A percentile compares a stretch with the other conserved stretches of the same genome.
Conservation (phyloP, 2,888 invertebrate species). For the Coleophora deauratella region DNA sequence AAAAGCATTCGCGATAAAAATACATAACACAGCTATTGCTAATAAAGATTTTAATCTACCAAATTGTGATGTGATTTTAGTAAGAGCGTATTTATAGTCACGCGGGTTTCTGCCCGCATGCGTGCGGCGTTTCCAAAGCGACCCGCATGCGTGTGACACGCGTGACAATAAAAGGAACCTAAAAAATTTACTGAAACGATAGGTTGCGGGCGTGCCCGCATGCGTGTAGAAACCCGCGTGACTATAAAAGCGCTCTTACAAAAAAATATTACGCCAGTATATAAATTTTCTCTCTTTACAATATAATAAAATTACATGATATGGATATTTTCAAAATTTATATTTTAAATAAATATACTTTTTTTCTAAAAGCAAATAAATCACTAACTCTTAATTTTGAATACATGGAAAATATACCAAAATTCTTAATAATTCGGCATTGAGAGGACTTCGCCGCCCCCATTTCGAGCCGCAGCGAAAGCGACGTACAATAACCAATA, state of each 20-base stretch:
- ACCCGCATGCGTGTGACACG: too few relatives aligned
- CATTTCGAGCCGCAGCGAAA: constrained; percentile 7
- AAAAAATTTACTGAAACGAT: too few relatives aligned
- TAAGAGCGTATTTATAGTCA: too few relatives aligned
- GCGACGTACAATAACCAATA: constrained; percentile 7
- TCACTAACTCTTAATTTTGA: constrained; percentile 27
- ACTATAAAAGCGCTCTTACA: too few relatives aligned
- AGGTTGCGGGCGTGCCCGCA: too few relatives aligned
- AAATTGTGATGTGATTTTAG: constrained; percentile 37
- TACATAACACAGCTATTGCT: neutral
- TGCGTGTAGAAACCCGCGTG: too few relatives aligned
- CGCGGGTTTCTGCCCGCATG: too few relatives aligned
- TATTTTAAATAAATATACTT: constrained; percentile 10
- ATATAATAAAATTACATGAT: constrained; percentile 21
- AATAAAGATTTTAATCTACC: too few relatives aligned
- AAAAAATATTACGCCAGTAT: too few relatives aligned
- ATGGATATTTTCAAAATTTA: constrained; percentile 26
- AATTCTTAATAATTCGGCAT: constrained; percentile 40
- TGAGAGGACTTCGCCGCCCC: constrained; percentile 35
- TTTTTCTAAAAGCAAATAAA: constrained; percentile 19
- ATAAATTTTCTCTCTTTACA: too few relatives aligned
- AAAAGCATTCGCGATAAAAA: constrained; percentile 7
- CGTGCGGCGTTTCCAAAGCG: too few relatives aligned
- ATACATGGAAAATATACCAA: constrained; percentile 16
- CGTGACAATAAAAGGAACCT: too few relatives aligned